phyloP scores from a whole-genome alignment of 2,888 invertebrate species.

The Limnephilus marmoratus region DNA sequence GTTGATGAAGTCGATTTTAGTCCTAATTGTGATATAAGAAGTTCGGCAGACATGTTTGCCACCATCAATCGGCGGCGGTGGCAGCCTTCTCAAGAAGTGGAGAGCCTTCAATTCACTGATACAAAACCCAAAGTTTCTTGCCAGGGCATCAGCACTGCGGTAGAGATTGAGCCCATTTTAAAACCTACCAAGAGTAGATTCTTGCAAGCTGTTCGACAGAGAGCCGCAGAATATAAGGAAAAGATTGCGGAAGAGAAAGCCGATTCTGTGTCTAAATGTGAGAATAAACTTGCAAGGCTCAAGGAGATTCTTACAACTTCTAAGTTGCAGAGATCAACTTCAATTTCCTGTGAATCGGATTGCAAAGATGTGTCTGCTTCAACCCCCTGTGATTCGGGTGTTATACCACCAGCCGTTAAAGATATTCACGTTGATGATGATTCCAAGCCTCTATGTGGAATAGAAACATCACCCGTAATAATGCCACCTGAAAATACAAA shows the following conservation, averaged over 20 bases:
- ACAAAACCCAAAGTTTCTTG: background rate
- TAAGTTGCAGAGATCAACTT: constrained; percentile 6
- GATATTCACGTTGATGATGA: background rate
- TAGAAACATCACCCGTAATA: background rate
- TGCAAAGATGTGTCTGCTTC: background rate
- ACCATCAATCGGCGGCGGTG: constrained; percentile 10
- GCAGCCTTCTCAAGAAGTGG: constrained; percentile 22
- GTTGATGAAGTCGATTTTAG: constrained; percentile 47
- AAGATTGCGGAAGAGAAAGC: constrained; percentile 25
- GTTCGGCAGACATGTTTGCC: background rate
- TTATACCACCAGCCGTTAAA: background rate
- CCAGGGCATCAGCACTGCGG: background rate
- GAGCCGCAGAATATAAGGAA: constrained; percentile 49
- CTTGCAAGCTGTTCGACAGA: constrained; percentile 51
- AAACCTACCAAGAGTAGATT: constrained; percentile 54
- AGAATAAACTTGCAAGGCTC: constrained; percentile 52
- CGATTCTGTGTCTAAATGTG: constrained; percentile 56
- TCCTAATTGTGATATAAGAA: constrained; percentile 25
- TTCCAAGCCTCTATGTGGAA: background rate
- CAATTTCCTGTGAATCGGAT: constrained; percentile 13
- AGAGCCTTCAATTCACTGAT: background rate
- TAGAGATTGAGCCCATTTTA: background rate
- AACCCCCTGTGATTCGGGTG: background rate
- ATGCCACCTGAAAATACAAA: background rate
- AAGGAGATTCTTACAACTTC: constrained; percentile 46